phyloP scores from a whole-genome alignment of 2,888 invertebrate genomes.

The Alentia gelatinosa region DNA sequence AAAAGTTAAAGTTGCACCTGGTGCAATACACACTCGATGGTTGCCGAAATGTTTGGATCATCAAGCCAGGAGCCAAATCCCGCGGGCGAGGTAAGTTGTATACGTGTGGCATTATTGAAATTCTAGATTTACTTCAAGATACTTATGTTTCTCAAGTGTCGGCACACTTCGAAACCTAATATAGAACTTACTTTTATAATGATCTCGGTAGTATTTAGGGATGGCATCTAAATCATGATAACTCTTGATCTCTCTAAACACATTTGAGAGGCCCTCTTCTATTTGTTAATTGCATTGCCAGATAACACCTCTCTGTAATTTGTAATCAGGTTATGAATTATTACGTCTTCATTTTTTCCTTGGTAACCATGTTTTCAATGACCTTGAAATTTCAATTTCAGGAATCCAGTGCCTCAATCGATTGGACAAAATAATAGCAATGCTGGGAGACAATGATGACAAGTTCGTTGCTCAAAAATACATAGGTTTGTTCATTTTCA shows the following conservation, averaged over 20 bases:
- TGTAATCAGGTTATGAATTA: not conserved
- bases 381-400: slow-evolving; percentile 53
- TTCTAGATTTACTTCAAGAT: too few species aligned
- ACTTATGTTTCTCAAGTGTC: too few species aligned
- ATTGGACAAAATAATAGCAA: slow-evolving; percentile 88
- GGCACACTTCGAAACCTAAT: not conserved
- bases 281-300: too few species aligned
- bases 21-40: slow-evolving; percentile 86
- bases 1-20: slow-evolving; percentile 82
- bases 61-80: slow-evolving; percentile 96
- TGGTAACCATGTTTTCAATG: too few species aligned
- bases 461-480: slow-evolving; percentile 94
- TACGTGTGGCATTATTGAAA: too few species aligned
- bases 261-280: too few species aligned
- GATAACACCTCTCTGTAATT: too few species aligned
- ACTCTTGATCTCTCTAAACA: too few species aligned
- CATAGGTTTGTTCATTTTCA: slow-evolving; percentile 85
- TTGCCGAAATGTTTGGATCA: slow-evolving; percentile 93
- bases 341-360: too few species aligned
- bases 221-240: not conserved
- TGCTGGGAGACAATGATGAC: slow-evolving; percentile 80
- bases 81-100: slow-evolving; percentile 86
- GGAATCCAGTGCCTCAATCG: slow-evolving; percentile 93
- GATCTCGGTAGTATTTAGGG: not conserved
- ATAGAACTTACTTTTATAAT: not conserved